Base-by-base conservation (phyloP, 2,888 invertebrate genomes). In the Pandemis corylana region DNA sequence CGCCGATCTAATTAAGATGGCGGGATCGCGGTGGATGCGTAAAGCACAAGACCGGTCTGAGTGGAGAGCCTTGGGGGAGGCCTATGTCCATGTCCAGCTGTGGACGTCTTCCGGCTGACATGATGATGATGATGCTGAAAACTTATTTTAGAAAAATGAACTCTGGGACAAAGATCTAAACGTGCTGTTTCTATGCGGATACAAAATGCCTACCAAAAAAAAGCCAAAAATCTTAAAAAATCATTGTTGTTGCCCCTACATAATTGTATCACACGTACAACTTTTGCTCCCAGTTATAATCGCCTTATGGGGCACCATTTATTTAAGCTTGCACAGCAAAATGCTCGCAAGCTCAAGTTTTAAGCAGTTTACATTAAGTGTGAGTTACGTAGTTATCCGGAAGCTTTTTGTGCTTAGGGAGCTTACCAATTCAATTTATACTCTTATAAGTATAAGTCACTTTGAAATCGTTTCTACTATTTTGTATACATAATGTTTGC, bases 291-390 rank as follows among this genome's bases (percentile, higher is more conserved):
- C 46, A 53, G 71, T 67, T 67, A 74, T 75, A 75, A 75, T 71
- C 70, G 70, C 53, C 70, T 70, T 75, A 75, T 49, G 62, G 41
- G 12, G 67, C 46, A 13, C 66, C 65, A 71, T 71, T 75, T 63
- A 71, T 75, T 63, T 71, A 46, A 71, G 70, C 71, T 61, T 6
- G 20, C 68, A n/a, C 66, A 56, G 71, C 62, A 44, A 62, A 75
- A 67, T 74, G 46, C 67, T 62, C 44, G 28, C 59, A 42, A 65
- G 65, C 62, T 66, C 70, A 71, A 75, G 70, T 75, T 75, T 75
- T 75, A 75, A 75, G 67, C 63, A 75, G 71, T 71, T 71, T 67
- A 62, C 66, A 71, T 75, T 67, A 70, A 70, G 61, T 63, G 66
- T 15, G 61, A 71, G 70, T 56, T 63, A 67, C 70, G 70, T 75